Evolutionary conservation across 2,113 vertebrate genomes (phyloP), one percentile per base, ranked within the genome.

Genomic region (Ophthalmolycus amberensis): DNA sequence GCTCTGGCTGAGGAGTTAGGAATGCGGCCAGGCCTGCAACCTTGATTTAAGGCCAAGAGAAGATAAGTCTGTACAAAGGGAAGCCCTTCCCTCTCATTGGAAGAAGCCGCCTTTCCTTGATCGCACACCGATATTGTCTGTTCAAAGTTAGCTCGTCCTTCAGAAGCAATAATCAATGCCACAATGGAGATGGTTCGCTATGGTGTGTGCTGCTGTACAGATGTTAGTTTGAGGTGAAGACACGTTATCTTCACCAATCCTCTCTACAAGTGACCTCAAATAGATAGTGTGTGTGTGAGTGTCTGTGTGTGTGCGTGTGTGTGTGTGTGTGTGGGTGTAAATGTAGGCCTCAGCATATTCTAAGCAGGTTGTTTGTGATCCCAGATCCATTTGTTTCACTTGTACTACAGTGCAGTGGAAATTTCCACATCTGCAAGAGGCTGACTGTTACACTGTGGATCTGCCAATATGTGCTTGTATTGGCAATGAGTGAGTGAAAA

Each of bases 341-440:
- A 54, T 15, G 11, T 42, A 58, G 2, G 14, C 3, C 16, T 80
- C 69, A 25, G 74, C 46, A 46, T 73, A n/a, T 38, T 25, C 9
- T n/a, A 38, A 72, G 64, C 37, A 54, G 50, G 34, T 29, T 48
- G 40, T 72, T 75, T 65, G 50, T 40, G 18, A 42, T 63, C 54
- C 27, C 60, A 62, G 54, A 71, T 76, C n/a, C 10, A 20, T 73
- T n/a, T 0, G n/a, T 69, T 73, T 78, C 27, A 58, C 79, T 29
- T 52, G 9, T n/a, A 6, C 18, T 72, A 38, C 32, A 22, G 16
- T 15, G 14, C 27, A 58, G 60, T 91, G 91, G 90, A 92, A 91
- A 86, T 87, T 90, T 92, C 88, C 91, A 88, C 88, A 92, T 87
- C 87, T 92, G 88, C 84, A 78, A 37, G 73, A 58, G 54, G 22